Conservation (phyloP, 2,797 vertebrate genomes). For the Pelobates cultripes region DNA sequence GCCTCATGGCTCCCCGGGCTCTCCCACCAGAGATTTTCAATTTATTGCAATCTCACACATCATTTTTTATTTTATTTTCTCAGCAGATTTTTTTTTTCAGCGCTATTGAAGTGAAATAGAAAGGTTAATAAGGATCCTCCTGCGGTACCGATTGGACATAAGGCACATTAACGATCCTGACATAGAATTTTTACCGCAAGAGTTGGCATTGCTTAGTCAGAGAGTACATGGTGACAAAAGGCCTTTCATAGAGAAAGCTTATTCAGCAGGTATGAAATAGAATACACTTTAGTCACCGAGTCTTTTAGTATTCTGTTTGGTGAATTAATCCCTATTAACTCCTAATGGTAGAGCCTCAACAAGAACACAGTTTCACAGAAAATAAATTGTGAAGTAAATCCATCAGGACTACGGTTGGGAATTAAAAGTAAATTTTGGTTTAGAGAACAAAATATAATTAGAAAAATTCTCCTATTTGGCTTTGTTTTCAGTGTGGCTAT, state of each 20-base stretch:
- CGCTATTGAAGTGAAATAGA: too few species aligned
- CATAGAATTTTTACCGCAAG: not conserved
- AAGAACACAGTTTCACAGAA: too few species aligned
- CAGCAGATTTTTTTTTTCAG: too few species aligned
- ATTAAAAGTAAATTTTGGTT: too few species aligned
- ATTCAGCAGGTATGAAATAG: not conserved
- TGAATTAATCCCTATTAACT: too few species aligned
- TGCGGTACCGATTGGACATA: constrained; percentile 15
- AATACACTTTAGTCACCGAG: not conserved
- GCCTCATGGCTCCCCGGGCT: not conserved
- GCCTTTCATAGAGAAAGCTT: not conserved
- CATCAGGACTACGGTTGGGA: too few species aligned
- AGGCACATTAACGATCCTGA: constrained; percentile 7
- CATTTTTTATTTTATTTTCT: too few species aligned
- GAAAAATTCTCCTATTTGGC: too few species aligned
- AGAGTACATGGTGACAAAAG: constrained; percentile 3
- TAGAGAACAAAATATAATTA: too few species aligned
- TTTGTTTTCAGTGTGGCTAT: too few species aligned
- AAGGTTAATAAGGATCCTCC: constrained; percentile 1
- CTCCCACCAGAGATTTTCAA: not conserved
- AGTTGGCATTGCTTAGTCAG: constrained; percentile 13
- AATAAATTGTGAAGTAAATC: too few species aligned
- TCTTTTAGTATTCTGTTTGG: not conserved
- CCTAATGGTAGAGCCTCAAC: too few species aligned
- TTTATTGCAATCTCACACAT: constrained; percentile 10